Conservation (phyloP, 2,113 vertebrate genomes). For the Calcarius ornatus region DNA sequence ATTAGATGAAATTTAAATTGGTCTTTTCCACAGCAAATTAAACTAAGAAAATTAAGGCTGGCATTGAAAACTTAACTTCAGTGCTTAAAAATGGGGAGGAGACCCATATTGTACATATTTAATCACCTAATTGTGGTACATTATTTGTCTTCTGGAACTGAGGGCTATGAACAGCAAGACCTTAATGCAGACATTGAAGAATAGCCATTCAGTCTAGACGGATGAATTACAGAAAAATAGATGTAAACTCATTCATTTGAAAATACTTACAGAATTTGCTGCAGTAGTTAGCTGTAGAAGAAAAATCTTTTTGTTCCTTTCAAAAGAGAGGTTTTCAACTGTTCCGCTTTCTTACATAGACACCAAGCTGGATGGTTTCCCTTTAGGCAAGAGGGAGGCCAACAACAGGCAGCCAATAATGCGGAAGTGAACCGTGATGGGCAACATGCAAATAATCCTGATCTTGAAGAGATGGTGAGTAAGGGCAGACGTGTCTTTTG, state of each 20-base stretch:
- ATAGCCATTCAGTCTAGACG: not conserved
- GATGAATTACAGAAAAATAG: not conserved
- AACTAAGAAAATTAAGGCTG: not conserved
- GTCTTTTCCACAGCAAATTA: not conserved
- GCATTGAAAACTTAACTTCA: not conserved
- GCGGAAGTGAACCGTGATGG: conserved; percentile 80
- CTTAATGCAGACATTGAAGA: not conserved
- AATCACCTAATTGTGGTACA: not conserved
- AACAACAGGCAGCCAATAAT: conserved; percentile 75
- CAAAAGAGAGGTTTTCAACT: not conserved
- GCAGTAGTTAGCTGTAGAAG: not conserved
- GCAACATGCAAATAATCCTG: conserved; percentile 78
- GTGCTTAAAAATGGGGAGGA: not conserved
- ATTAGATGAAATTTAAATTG: not conserved
- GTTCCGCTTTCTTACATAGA: conserved; percentile 67
- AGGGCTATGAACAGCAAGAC: not conserved
- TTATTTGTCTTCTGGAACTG: not conserved
- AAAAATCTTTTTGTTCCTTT: not conserved
- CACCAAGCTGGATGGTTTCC: conserved; percentile 97
- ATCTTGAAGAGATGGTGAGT: conserved; percentile 89
- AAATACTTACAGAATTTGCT: not conserved
- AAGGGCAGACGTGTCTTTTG: not conserved
- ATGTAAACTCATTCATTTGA: not conserved
- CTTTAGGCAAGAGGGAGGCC: conserved; percentile 85
- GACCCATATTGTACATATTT: not conserved